Evolutionary conservation across 1,140 invertebrate species (phyloP), one percentile per base, ranked within the genome.

Genomic region (Anoplolepis gracilipes): DNA sequence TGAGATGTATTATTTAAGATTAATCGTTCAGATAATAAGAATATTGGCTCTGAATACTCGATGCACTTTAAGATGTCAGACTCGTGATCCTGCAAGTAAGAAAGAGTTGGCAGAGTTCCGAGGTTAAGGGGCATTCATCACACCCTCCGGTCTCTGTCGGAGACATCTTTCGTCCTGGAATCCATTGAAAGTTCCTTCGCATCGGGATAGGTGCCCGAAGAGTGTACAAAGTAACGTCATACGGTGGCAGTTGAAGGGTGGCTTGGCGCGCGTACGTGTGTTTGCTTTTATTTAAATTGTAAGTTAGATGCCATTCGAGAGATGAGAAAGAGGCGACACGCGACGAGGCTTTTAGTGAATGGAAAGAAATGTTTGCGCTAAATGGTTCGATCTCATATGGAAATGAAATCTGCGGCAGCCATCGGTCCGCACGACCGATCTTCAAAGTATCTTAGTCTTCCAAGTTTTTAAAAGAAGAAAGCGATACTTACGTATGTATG

Each of bases 211-310:
- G 75, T 86, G 86, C 79, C 70, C 59, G 82, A 87, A 90, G 62
- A 87, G 85, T 79, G 85, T 72, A 64, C 85, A 70, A 85, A 86
- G 86, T 85, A 84, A 84, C 85, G 85, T 84, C 82, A 87, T 87
- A 88, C 57, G 49, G 49, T 39, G 67, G 62, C 46, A 55, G 59
- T 49, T 73, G 84, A 81, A 86, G 76, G 85, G 39, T 85, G 70
- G 16, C 70, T 67, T 57, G 77, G 55, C 91, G 67, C 25, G 49
- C 90, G 87, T 92, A 95, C 93, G 93, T 91, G 93, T 93, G 88
- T 95, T 95, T 95, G 94, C 95, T 95, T 95, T 95, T 95, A 95
- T 95, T 95, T 93, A 94, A 95, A 95, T 95, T 93, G 93, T 95
- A 93, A 95, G 94, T 95, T 94, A 95, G 93, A 93, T 92, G 85